Base-by-base conservation (phyloP, 2,113 vertebrate species). In the Cyphomyrus discorhynchus region DNA sequence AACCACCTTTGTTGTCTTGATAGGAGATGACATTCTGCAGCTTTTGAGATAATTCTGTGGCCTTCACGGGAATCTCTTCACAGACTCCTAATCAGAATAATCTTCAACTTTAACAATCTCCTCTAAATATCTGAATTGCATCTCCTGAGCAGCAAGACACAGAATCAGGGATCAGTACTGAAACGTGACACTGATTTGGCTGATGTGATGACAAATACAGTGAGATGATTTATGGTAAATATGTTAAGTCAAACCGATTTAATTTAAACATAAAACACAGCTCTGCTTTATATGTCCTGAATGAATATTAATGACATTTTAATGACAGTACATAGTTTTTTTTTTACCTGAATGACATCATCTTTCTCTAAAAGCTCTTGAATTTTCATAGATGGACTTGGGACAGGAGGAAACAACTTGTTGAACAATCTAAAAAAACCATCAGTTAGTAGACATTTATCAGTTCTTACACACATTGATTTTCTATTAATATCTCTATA, bases 281-380 rank as follows among this genome's bases (percentile, higher is more conserved):
- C n/a, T 31, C 10, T 31, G 62, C 9, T 11, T 49, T 85, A 86
- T 5, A 31, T 53, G 45, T 15, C 85, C 85, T 53, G 27, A 86
- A 35, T 17, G 45, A 27, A 85, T 85, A n/a, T 10, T 46, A 85
- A 49, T 84, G 8, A 83, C 42, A n/a, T 83, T 83, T 83, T 46
- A 13, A 86, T 7, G 31, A 53, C 35, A 39, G 13, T 39, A 42
- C 35, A 39, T 15, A 31, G n/a, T 35, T 87, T 42, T 52, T 58
- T 58, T n/a, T 66, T 74, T 89, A 77, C 88, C 88, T 89, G 11
- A 45, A 80, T 19, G 11, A 89, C 15, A 11, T 19, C 27, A 17
- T 89, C 45, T 80, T 74, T 89, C 24, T 89, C 88, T 15, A 89
- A 42, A n/a, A 80, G 46, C 27, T 89, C 3, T 49, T 50, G 70